Base-by-base conservation (phyloP, 2,888 invertebrate species). In the Apodemia mormo region DNA sequence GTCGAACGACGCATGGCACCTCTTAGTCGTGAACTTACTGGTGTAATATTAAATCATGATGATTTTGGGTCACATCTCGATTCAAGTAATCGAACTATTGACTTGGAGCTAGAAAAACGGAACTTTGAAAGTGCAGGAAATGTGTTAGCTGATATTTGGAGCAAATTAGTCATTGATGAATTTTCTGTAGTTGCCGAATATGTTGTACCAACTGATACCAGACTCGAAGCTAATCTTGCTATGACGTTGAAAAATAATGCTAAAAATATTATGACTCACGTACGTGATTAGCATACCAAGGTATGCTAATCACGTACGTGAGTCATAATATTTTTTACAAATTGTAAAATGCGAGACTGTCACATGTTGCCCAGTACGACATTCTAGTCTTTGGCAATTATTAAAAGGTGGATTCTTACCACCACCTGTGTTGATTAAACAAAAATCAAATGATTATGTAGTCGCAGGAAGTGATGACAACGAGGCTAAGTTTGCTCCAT, bases 241-340 rank as follows among this genome's bases (percentile, higher is more conserved):
- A 73, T 67, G 54, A 45, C 29, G 65, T 71, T 73, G 49, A 70
- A 72, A 70, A 69, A 65, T 72, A 54, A 71, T 73, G 94, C 93
- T 10, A 73, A n/a, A n/a, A n/a, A n/a, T n/a, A n/a, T n/a, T n/a
- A n/a, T n/a, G n/a, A n/a, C n/a, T n/a, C n/a, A n/a, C n/a, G n/a
- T n/a, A n/a, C n/a, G n/a, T n/a, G n/a, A n/a, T n/a, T n/a, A n/a
- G n/a, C n/a, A n/a, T n/a, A n/a, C n/a, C 65, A 70, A 73, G 70
- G 69, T 71, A 73, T 56, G 68, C 69, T 70, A 70, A 73, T 71
- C 75, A 72, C 66, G 71, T 75, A 33, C 73, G 73, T 65, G 73
- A 76, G 67, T 72, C 68, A 43, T 72, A 71, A 74, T 73, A 74
- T 69, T 73, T 75, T 56, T 66, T 73, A 64, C 73, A 75, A 74